Conservation (phyloP, 2,888 invertebrate species). For the Luffia ferchaultella region DNA sequence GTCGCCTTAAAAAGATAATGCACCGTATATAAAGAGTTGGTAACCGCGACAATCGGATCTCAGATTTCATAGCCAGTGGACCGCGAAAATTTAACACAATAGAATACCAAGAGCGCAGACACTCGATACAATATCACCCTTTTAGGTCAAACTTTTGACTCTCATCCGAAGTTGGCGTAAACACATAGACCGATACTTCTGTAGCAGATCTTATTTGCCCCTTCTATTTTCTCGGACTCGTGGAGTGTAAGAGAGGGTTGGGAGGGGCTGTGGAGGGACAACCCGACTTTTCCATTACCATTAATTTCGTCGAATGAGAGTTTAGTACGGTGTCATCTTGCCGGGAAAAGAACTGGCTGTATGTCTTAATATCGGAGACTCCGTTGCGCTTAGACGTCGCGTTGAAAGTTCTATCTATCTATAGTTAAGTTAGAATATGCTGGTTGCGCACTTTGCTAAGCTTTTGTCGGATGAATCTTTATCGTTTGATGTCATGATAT, state of each 20-base stretch:
- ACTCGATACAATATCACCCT: background rate
- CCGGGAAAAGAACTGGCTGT: constrained; percentile 21
- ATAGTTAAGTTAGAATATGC: background rate
- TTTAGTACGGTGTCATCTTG: constrained; percentile 30
- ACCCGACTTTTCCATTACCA: constrained; percentile 47
- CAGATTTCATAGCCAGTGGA: background rate
- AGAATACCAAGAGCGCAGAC: background rate
- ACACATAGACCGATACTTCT: background rate
- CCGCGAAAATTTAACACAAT: background rate
- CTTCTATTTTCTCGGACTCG: background rate
- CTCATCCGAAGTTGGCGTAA: background rate
- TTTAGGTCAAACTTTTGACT: background rate
- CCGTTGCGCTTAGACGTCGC: background rate
- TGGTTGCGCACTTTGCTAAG: too few species aligned
- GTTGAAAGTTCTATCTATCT: background rate
- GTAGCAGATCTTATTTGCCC: background rate
- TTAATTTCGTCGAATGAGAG: constrained; percentile 36
- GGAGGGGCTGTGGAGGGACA: constrained; percentile 13
- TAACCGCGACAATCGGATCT: background rate
- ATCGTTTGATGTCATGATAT: too few species aligned
- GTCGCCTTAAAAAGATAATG: background rate
- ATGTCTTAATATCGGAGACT: constrained; percentile 26
- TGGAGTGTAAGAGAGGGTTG: constrained; percentile 8
- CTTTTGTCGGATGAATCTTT: too few species aligned
- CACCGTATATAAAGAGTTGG: background rate